phyloP scores from a whole-genome alignment of 2,797 vertebrate species.

The Crax fasciolata region DNA sequence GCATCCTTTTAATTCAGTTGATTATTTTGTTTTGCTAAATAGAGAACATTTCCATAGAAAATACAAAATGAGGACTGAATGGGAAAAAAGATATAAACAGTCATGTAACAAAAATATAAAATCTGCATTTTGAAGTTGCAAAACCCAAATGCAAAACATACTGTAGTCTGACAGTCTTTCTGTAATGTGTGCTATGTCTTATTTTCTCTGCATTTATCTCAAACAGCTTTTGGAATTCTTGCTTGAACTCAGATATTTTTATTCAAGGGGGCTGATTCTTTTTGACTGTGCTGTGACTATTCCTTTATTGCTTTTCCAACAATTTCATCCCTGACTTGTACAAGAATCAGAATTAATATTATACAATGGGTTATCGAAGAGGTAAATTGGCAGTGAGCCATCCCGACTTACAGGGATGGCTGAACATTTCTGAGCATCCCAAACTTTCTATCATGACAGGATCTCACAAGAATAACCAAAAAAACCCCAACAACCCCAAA shows the following conservation, averaged over 20 bases:
- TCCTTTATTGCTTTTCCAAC: background rate
- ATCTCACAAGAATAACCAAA: background rate
- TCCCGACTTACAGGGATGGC: background rate
- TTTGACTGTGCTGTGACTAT: background rate
- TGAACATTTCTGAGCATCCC: background rate
- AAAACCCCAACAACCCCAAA: background rate
- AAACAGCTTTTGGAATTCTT: background rate
- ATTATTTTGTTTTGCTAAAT: conserved; percentile 29
- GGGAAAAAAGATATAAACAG: background rate
- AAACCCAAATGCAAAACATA: background rate
- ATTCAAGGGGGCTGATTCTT: background rate
- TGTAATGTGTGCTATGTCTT: background rate
- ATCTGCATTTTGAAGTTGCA: background rate
- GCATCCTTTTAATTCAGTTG: conserved; percentile 24
- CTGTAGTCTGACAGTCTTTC: background rate
- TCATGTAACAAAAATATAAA: background rate
- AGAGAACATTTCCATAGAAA: background rate
- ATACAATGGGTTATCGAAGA: background rate
- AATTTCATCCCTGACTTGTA: background rate
- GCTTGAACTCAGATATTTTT: background rate
- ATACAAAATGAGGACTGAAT: background rate
- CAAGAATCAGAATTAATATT: conserved; percentile 15
- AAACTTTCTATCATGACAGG: background rate
- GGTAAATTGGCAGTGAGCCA: background rate
- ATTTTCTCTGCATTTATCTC: conserved; percentile 9